Base-by-base conservation (phyloP, 2,797 vertebrate species). In the Gymnoscopelus microlampas region DNA sequence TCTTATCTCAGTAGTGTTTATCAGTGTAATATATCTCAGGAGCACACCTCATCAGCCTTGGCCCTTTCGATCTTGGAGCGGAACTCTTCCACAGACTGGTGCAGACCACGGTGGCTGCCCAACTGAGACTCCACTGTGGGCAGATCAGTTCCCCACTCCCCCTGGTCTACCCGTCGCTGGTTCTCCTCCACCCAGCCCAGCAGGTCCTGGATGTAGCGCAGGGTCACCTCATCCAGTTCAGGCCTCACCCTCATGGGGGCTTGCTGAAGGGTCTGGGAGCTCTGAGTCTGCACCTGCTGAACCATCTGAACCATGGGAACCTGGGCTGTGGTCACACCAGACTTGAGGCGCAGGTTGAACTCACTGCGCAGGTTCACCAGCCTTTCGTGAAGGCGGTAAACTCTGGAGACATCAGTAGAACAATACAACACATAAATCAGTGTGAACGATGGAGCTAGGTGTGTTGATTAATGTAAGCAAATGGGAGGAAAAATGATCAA, bases 161-260 rank as follows among this genome's bases (percentile, higher is more conserved):
- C 95, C 0, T 76, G 47, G 0, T 92, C 93, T 73, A 98, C 81
- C 0, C 95, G 93, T 3, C 87, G 91, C 92, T 98, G 97, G 92
- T 98, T 98, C 88, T 98, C 97, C 78, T 98, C 96, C 80, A 98
- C 95, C 97, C 97, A 98, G 70, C 90, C 93, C 86, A 97, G 91
- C 66, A 98, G 93, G 47, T 97, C 96, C 64, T 95, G 95, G 78
- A 96, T 92, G 89, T 98, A 98, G 11, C 95, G 93, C 72, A 97
- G 90, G 0, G 96, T 94, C 2, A 95, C 95, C 24, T 97, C 95
- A 0, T 97, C 96, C 6, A 94, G 88, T 70, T 96, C 96, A 0
- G 89, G 92, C 8, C 93, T 82, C 67, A 85, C 35, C 59, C 89
- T 88, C 58, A 81, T 54, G 7, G 89, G 69, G 8, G 88, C 79